These are phyloP conservation scores for Conomelus anceps DNA, from an alignment of 2,888 invertebrate species.

Conservation along the genomic window DNA sequence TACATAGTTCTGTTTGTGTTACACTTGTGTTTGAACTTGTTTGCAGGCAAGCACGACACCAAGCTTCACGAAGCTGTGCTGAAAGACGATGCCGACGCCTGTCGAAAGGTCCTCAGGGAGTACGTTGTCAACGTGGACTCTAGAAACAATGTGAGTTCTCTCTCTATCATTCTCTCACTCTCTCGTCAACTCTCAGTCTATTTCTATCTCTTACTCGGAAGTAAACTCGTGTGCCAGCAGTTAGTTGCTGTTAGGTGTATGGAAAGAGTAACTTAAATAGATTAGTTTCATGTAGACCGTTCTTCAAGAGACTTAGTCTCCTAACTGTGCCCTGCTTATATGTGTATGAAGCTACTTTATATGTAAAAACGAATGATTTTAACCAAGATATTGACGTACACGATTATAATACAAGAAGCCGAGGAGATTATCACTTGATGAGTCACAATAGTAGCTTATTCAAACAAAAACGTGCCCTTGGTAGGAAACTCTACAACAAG, in stretches of 20 bases:
- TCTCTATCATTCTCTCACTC: not conserved
- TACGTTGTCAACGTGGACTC: slow-evolving; percentile 60
- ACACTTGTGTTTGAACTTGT: not conserved
- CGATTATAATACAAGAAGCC: too few species aligned
- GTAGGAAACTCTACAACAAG: too few species aligned
- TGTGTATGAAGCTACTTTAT: too few species aligned
- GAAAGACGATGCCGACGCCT: slow-evolving; percentile 62
- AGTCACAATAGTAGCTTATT: too few species aligned
- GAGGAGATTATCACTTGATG: too few species aligned
- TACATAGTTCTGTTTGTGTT: not conserved
- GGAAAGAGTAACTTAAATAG: too few species aligned
- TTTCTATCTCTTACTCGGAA: not conserved
- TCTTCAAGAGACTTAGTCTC: too few species aligned
- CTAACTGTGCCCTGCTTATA: too few species aligned
- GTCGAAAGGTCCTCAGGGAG: slow-evolving; percentile 55
- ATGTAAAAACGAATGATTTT: not conserved
- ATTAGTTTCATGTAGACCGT: too few species aligned
- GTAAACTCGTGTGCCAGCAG: too few species aligned
- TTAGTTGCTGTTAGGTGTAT: too few species aligned
- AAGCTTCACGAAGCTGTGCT: slow-evolving; percentile 66
- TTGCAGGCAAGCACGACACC: slow-evolving; percentile 52
- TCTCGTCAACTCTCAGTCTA: not conserved
- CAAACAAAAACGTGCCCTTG: too few species aligned
- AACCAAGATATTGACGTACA: not conserved
- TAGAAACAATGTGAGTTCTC: slow-evolving; percentile 59